phyloP scores from a whole-genome alignment of 2,797 vertebrate species.

The Acanthopagrus latus region DNA sequence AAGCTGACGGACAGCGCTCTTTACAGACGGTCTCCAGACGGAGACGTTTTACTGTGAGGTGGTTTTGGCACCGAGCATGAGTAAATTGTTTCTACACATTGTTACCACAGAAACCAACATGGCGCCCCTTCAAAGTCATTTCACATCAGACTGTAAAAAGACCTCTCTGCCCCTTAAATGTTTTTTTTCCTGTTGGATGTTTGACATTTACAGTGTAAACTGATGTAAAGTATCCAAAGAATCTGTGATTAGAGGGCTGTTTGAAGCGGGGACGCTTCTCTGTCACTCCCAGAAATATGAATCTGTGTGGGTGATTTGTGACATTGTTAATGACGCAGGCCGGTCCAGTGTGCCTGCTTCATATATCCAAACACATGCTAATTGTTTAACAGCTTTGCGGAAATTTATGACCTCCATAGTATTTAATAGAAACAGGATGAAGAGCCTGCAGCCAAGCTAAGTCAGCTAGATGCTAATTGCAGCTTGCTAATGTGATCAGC shows the following conservation, averaged over 20 bases:
- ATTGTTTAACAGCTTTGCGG: neutral
- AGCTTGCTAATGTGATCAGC: neutral
- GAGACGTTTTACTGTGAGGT: conserved; percentile 20
- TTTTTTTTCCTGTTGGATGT: neutral
- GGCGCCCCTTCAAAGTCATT: conserved; percentile 16
- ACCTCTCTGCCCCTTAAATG: neutral
- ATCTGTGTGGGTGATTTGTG: neutral
- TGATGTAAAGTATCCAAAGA: neutral
- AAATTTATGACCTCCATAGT: neutral
- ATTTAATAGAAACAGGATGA: neutral
- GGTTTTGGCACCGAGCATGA: neutral
- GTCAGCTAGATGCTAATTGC: too few relatives aligned
- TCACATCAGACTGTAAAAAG: conserved; percentile 22
- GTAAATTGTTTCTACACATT: conserved; percentile 3
- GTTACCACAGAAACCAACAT: conserved; percentile 45
- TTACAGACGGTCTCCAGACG: conserved; percentile 16
- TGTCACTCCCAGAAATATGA: neutral
- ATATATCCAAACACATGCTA: neutral
- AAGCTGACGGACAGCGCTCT: neutral
- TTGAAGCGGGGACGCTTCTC: neutral
- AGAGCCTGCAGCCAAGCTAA: neutral
- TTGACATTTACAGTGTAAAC: neutral
- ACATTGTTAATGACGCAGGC: neutral
- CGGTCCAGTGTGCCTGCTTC: neutral
- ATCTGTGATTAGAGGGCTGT: neutral